These are phyloP conservation scores for Amblyopsis rosae DNA, from an alignment of 2,113 vertebrate species.

Conservation along the genomic window DNA sequence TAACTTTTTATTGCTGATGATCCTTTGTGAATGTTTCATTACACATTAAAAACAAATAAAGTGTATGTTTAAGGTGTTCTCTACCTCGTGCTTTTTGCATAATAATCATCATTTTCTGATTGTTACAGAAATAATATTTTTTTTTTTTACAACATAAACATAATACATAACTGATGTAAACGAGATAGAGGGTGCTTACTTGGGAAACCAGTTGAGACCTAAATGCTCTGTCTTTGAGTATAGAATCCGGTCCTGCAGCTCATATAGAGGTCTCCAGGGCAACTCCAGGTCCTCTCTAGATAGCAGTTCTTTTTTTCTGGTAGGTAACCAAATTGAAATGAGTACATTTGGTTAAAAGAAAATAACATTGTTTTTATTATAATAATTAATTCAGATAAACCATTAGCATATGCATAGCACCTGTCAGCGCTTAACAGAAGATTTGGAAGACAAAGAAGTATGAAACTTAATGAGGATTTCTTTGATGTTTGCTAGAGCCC, in stretches of 20 bases:
- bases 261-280: slow-evolving; percentile 92
- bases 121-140: background rate
- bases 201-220: slow-evolving; percentile 98
- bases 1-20: no score
- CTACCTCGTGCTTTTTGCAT: no score
- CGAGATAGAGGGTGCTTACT: slow-evolving; percentile 78
- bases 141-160: background rate
- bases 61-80: no score
- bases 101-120: no score
- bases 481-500: background rate
- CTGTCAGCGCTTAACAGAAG: background rate
- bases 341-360: slow-evolving; percentile 7
- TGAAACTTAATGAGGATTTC: background rate
- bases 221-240: slow-evolving; percentile 98
- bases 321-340: slow-evolving; percentile 32
- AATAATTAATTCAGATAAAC: no score
- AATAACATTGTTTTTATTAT: background rate
- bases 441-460: background rate
- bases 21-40: no score
- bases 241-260: slow-evolving; percentile 91
- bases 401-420: no score
- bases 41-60: no score
- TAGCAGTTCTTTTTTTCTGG: slow-evolving; percentile 94
- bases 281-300: slow-evolving; percentile 94
- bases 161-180: background rate